Evolutionary conservation across 2,888 invertebrate species (phyloP), one percentile per base, ranked within the genome.

Genomic region (Chymomyza procnemis): DNA sequence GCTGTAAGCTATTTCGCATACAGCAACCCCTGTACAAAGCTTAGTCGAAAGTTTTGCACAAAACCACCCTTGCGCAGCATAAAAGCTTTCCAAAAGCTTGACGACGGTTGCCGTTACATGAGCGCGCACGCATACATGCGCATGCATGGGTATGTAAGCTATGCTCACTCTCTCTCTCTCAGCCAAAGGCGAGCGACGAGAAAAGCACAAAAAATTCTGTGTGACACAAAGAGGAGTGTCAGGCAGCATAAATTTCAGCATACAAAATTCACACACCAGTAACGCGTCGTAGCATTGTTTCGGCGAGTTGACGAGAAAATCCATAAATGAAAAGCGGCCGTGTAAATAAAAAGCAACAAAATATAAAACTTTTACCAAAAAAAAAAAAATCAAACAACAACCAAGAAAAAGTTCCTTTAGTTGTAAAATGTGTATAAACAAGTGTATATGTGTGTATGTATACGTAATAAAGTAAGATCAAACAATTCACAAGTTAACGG

Each of bases 171-270:
- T 56, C 21, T 9, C 52, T 5, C 19, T 19, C 54, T 21, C 14
- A 5, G 9, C 5, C 4, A 19, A 21, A 19, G 19, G 12, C 9
- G 19, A 21, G 19, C 21, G 54, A 21, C 18, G 54, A 54, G 54
- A 54, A 54, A 54, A 21, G 21, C 19, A 54, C 19, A 54, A 54
- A 54, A n/a, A 30, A 26, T 21, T 61, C 50, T 62, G 59, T 76
- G 80, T 83, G 81, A 81, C 85, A 81, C 85, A 85, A 81, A 81
- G 83, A 82, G 81, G 81, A 82, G 81, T 82, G 81, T 81, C 81
- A 81, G 73, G 83, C 83, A 82, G 78, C 81, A 82, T 82, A 82
- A 82, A 82, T 82, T 82, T 81, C 83, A 81, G 80, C 85, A 81
- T 85, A 82, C 80, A 78, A 81, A 83, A 84, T 80, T 80, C 80